phyloP scores from a whole-genome alignment of 2,113 vertebrate genomes.

The Gnathonemus echidnorhynchus region DNA sequence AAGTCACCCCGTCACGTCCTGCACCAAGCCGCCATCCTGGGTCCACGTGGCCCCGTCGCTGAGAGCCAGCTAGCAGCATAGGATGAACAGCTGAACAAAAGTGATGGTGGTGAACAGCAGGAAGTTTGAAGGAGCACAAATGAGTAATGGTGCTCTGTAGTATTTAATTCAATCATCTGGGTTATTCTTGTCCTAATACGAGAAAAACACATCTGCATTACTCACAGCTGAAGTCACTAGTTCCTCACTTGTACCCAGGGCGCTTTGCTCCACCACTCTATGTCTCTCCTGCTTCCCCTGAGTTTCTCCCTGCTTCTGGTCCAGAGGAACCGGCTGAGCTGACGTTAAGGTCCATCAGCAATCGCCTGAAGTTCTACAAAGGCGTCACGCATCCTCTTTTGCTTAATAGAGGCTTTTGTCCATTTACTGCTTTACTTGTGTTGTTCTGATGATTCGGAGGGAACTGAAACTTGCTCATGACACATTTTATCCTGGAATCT shows the following conservation, averaged over 20 bases:
- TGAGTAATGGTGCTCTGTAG: background rate
- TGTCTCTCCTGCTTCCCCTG: background rate
- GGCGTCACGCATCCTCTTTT: background rate
- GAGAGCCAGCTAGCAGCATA: background rate
- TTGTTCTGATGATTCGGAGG: background rate
- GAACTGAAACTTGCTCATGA: background rate
- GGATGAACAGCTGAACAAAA: background rate
- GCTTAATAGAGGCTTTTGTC: background rate
- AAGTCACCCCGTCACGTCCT: background rate
- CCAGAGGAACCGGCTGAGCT: background rate
- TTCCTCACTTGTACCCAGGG: background rate
- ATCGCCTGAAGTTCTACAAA: background rate
- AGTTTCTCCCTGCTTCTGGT: background rate
- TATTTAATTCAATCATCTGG: background rate
- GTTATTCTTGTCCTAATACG: background rate
- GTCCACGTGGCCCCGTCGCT: background rate
- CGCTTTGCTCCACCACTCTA: background rate
- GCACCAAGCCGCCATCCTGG: background rate
- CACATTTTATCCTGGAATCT: background rate
- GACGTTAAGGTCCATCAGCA: background rate
- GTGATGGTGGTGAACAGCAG: background rate
- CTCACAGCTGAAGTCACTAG: background rate
- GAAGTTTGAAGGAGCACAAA: background rate
- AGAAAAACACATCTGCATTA: background rate
- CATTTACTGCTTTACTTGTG: background rate